Evolutionary conservation across 2,888 invertebrate species (phyloP), one percentile per base, ranked within the genome.

Genomic region (Gastrophysa polygoni): DNA sequence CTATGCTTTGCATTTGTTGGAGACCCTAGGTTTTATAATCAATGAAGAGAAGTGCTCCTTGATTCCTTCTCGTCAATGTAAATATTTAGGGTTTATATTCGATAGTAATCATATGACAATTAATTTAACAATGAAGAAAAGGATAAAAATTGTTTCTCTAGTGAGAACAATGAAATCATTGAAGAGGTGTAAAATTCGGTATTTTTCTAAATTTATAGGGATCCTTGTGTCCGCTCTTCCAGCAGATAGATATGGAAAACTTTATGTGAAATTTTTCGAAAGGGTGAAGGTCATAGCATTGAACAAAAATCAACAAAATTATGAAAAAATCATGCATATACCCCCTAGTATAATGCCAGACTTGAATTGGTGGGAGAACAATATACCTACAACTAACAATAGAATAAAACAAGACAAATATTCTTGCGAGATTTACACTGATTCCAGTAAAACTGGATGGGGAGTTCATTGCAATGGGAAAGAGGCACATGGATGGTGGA

Each of bases 221-320:
- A 7, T 46, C 3, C 17, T 61, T 43, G 60, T 55, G 14, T 46
- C 17, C 17, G 8, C 46, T 18, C 50, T 59, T 18, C 56, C 69
- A 43, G 70, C 71, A 1, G 57, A 68, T 1, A 61, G 65, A 47
- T 73, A 69, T 57, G 67, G 71, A 0, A 38, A 66, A 60, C n/a
- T 63, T 14, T 48, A 63, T 57, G 55, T 44, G 7, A 32, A 60
- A 55, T 1, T 7, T 1, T 28, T 59, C 6, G 57, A 61, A 46
- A 24, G 51, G 10, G 29, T 17, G 20, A 59, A 59, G 49, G 29
- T 17, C 54, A 20, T 57, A 11, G 8, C 20, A 10, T 11, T 55
- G n/a, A 44, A 21, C 1, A n/a, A 8, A n/a, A n/a, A 5, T 21
- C 17, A 44, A 24, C 32, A 24, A 38, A 50, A 58, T 38, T 62